Evolutionary conservation across 2,888 invertebrate species (phyloP), one percentile per base, ranked within the genome.

Genomic region (Zhuqinia jingwanae): DNA sequence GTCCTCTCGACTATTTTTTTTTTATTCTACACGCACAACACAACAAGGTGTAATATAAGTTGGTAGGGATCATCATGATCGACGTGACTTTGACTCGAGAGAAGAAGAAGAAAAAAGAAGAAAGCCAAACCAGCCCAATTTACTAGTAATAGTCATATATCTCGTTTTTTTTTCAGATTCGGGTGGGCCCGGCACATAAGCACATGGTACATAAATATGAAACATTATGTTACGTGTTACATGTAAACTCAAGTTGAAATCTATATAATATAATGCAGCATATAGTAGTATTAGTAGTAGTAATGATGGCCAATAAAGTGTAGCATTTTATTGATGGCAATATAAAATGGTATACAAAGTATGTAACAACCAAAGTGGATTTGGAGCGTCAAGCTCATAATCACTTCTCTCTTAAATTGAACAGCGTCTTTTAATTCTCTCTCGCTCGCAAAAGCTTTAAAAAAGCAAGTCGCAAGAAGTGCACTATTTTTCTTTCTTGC

Each of bases 251-350:
- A 0, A 25, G 13, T 3, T 15, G 53, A 53, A 53, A 6, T 53
- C 53, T 13, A 53, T 53, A n/a, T n/a, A n/a, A n/a, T n/a, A n/a
- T n/a, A 53, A 53, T 53, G 53, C 17, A 5, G n/a, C n/a, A n/a
- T n/a, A n/a, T n/a, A 53, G 20, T 15, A 25, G 63, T 63, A n/a
- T n/a, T n/a, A n/a, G 30, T n/a, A 63, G 36, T 77, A 13, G 58
- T 60, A 60, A 81, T 58, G 81, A 73, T 45, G 30, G 81, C 42
- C 56, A 80, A 80, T 80, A 80, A 80, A 80, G 36, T 56, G 80
- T 53, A 30, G 68, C 20, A 0, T 68, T 68, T 80, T 80, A 80
- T 80, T 80, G 68, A 17, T 27, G 36, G 45, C 13, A 68, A 68
- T 42, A 20, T 45, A 42, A 36, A 65, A 22, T 65, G 42, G 15